Base-by-base conservation (phyloP, 2,113 vertebrate species). In the Calypte anna region DNA sequence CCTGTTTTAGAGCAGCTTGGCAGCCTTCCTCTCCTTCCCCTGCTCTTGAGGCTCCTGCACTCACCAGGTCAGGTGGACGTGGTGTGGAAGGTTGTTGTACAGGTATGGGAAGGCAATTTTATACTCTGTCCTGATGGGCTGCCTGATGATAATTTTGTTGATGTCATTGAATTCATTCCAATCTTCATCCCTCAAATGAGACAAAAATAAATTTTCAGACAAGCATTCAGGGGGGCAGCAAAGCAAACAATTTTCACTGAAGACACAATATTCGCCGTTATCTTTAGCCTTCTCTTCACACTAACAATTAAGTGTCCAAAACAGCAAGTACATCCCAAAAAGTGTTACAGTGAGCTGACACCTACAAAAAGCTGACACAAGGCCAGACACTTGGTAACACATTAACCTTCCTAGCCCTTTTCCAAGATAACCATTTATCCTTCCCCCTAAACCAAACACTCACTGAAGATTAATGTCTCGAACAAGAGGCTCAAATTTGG, bases 131-230 rank as follows among this genome's bases (percentile, higher is more conserved):
- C 99, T 98, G 94, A 99, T 99, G 1, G 99, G 99, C 97, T 99
- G 99, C 54, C 99, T 97, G 89, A 99, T 99, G 97, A 99, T 99
- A 91, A 99, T 99, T 93, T 99, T 99, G 97, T 99, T 99, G 97
- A 99, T 99, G 97, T 99, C 99, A 22, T 99, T 99, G 96, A 99
- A 99, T 92, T 99, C 99, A 48, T 99, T 99, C 99, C 99, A 99
- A 96, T 99, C 99, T 98, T 99, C 99, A 97, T 99, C 99, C 97
- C 99, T 99, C 74, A 9, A 80, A 62, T 3, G 36, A 81, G 72
- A 87, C 22, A 86, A 75, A 63, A 88, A 46, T 1, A 64, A 33
- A 12, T 2, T 6, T 8, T 88, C 31, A 50, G 2, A 31, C 0
- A 6, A 33, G 14, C 48, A 57, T 44, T 64, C n/a, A 43, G 4